Base-by-base conservation (phyloP, 2,888 invertebrate species). In the Rugalucina vietnamica region DNA sequence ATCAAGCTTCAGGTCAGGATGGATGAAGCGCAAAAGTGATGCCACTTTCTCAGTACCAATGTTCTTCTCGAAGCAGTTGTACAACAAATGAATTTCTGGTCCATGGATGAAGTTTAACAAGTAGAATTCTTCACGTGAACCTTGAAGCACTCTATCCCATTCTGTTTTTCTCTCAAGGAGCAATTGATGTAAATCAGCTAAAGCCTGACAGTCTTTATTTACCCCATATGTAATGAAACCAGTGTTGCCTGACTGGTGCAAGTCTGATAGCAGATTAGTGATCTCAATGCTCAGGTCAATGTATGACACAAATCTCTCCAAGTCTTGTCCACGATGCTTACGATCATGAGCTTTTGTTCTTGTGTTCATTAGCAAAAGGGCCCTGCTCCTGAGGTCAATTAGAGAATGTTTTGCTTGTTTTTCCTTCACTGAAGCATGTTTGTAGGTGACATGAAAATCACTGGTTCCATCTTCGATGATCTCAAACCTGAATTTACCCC, bases 371-470 rank as follows among this genome's bases (percentile, higher is more conserved):
- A 90, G 50, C 0, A 90, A 74, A 3, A 90, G 74, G 14, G 89
- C 89, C n/a, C 90, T 60, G 27, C 90, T 90, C 79, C 88, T 84
- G 10, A 90, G 76, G 54, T 90, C 90, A 70, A 80, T 65, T 1
- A 90, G 69, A 21, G 76, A 49, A 21, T 80, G 18, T 1, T 77
- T 76, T 0, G 57, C 39, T 1, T 87, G 82, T 10, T 43, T 60
- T 27, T 57, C 76, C 4, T 27, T 60, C 18, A 29, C 81, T 70
- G 85, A 81, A 34, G 82, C 84, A 36, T 84, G 86, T 49, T 76
- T 83, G 36, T 86, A 89, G 0, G 24, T 70, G 1, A 81, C 85
- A 21, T 27, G 65, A 37, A 85, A 39, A 1, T 82, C 69, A 79
- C 88, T 82, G 0, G 18, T 32, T 27, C 79, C 73, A n/a, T 18